Evolutionary conservation across 2,113 vertebrate genomes (phyloP), one percentile per base, ranked within the genome.

Genomic region (Xerus inauris): DNA sequence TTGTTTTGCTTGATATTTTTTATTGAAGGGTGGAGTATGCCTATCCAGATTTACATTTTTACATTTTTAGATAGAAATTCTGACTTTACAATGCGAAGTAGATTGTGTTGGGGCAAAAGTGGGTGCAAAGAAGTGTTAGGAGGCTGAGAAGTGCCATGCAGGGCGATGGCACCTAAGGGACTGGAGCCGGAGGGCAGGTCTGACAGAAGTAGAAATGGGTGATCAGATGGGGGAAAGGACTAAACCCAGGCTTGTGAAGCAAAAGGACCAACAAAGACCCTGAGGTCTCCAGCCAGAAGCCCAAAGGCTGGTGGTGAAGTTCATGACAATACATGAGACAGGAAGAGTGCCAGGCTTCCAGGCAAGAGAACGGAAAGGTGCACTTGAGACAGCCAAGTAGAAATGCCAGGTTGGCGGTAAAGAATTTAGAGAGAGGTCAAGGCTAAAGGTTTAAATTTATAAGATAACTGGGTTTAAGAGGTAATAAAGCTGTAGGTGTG

Each of bases 271-370:
- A 14, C 12, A 8, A 62, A 64, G 14, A 40, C 45, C 32, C 40
- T 1, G 1, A 30, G 13, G 3, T 51, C 30, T 82, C 12, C 0
- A 16, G 49, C 22, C 32, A 38, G 72, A 85, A 73, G 72, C 38
- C 4, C 0, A 0, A 71, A 38, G 12, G 3, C 32, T 0, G 0
- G 9, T 35, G 42, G 3, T 47, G 22, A 26, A 5, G 0, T 28
- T 67, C 9, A 30, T 0, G 7, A 47, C 3, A 22, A 26, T 8
- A 8, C 3, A 8, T 3, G 32, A 26, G 57, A 1, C 5, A 30
- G 8, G 22, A 85, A 49, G 76, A 62, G 6, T 20, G 10, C 40
- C 13, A 13, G 91, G 20, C 47, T 62, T 49, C 42, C 49, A 47
- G 67, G 57, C 13, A 20, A 40, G 8, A 6, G 4, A 8, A n/a